Conservation (phyloP, 30 jellyfish, hydroid and myxozoan genomes). For the Clytia hemisphaerica region DNA sequence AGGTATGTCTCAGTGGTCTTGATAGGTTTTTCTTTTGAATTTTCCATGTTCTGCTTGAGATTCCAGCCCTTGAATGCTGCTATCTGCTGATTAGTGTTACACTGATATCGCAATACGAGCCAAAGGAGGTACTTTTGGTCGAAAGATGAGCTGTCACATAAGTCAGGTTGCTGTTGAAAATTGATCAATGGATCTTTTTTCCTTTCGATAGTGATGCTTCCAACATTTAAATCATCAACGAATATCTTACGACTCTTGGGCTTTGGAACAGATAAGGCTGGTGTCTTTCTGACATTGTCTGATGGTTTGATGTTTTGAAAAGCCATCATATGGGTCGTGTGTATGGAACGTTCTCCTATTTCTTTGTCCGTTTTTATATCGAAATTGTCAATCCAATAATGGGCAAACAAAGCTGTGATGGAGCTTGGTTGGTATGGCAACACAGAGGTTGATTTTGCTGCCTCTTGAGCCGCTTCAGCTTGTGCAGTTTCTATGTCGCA, state of each 20-base stretch:
- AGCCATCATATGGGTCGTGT: neutral
- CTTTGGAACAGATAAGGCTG: no score
- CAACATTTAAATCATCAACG: no score
- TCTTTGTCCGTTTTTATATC: neutral
- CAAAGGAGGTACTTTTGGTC: neutral
- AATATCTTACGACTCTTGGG: no score
- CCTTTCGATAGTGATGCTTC: neutral
- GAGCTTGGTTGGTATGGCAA: neutral
- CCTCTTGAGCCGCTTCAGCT: conserved; percentile 33
- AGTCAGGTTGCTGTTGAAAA: no score
- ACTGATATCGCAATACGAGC: neutral
- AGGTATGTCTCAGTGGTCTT: conserved; percentile 18
- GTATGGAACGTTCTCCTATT: neutral
- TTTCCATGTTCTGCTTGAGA: neutral
- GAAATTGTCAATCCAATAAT: neutral
- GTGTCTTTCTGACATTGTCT: no score
- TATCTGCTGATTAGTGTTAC: neutral
- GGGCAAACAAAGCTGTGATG: neutral
- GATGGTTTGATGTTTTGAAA: no score
- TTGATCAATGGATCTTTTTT: conserved; percentile 13
- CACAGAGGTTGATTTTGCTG: neutral
- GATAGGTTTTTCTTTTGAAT: neutral
- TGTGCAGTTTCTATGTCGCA: conserved; percentile 37
- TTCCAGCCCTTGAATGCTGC: neutral
- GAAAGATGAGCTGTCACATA: neutral